Evolutionary conservation across 2,888 invertebrate species (phyloP), one percentile per base, ranked within the genome.

Genomic region (Halictus ligatus): DNA sequence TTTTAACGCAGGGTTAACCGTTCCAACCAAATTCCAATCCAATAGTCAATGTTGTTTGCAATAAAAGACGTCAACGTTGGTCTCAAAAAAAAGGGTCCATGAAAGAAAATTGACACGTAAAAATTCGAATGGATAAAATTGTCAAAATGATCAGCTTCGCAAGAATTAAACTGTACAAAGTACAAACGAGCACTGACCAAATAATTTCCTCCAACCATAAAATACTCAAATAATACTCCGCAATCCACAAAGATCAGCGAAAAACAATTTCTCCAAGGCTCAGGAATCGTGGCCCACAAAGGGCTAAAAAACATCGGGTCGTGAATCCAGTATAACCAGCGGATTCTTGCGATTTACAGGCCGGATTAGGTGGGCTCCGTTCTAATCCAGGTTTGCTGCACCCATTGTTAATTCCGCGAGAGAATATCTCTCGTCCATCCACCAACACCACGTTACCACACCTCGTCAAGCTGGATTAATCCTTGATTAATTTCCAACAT

Each of bases 341-440:
- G 77, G 43, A 75, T 46, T 75, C 64, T 35, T 48, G 50, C 29
- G 71, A 83, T 88, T 82, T 76, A 72, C 48, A 78, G 60, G 50
- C 54, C 13, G 79, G 73, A 83, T 89, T 78, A 84, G 75, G 29
- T 48, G 71, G 64, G 73, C 80, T 81, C 80, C 71, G 46, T 72
- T 46, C 43, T 71, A n/a, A 79, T n/a, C 78, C 64, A 29, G 25
- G n/a, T 40, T 73, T 29, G 29, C 43, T 58, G 58, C 75, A 54
- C 72, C 67, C 71, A 74, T 74, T 60, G 40, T 75, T 78, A 80
- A 73, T 82, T 78, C 71, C 78, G 25, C 50, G 76, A 54, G 46
- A 48, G 67, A 67, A 80, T 86, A 75, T 73, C 43, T 50, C 43
- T 58, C 58, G 12, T 58, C n/a, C n/a, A 25, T 69, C 43, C 77